A percentile compares a stretch with the other conserved stretches of the same genome.
These are phyloP conservation scores for Chionoecetes opilio DNA, from an alignment of 1,140 invertebrate species.

Conservation along the genomic window DNA sequence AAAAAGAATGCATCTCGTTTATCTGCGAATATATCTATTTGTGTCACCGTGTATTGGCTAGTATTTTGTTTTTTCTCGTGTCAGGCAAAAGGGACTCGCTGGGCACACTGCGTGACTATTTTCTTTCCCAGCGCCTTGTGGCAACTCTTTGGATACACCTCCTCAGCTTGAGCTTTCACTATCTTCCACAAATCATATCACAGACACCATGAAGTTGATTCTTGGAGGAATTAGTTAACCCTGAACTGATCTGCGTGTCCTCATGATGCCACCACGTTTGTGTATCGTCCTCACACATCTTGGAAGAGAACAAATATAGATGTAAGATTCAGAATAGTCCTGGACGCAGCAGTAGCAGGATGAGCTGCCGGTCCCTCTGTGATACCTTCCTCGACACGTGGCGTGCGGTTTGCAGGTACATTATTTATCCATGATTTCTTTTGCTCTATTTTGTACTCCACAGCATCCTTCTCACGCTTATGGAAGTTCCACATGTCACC, in stretches of 20 bases:
- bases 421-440: background rate
- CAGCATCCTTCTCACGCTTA: too few relatives aligned
- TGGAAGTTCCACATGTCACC: too few relatives aligned
- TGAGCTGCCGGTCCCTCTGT: background rate
- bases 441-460: background rate
- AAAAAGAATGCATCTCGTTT: too few relatives aligned
- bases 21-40: too few relatives aligned
- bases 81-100: background rate
- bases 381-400: background rate
- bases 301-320: background rate
- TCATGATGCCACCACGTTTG: background rate
- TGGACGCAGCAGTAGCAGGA: background rate
- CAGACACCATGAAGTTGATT: background rate
- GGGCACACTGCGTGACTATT: background rate
- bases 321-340: background rate
- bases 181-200: background rate
- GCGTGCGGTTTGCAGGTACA: background rate
- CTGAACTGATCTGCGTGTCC: background rate
- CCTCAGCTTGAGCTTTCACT: background rate
- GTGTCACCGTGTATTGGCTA: background rate
- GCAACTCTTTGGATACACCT: background rate
- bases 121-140: background rate
- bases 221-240: background rate
- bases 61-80: background rate
- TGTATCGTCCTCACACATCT: background rate